These are phyloP conservation scores for Myotis brandtii DNA, from an alignment of 2,113 vertebrate genomes.

Conservation along the genomic window DNA sequence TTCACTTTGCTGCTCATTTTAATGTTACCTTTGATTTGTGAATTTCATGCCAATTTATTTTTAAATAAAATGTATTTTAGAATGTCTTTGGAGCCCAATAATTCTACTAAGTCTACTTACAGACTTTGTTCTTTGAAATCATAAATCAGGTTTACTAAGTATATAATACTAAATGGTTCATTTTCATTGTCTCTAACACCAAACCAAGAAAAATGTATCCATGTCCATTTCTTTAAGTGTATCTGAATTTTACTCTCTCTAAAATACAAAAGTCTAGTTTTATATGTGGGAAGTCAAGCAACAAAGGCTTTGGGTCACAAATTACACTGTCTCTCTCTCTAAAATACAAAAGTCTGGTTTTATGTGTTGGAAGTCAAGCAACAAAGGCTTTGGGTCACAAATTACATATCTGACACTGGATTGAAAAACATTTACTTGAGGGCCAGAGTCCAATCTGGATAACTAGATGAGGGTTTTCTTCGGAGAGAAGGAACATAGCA, in stretches of 20 bases:
- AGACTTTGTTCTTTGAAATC: slow-evolving; percentile 13
- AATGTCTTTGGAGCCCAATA: background rate
- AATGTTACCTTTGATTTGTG: background rate
- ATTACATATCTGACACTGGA: background rate
- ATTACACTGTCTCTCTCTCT: background rate
- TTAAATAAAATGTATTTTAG: background rate
- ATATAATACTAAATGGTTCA: slow-evolving; percentile 26
- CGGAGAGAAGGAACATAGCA: background rate
- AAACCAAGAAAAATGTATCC: slow-evolving; percentile 31
- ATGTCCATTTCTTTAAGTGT: background rate
- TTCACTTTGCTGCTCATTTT: background rate
- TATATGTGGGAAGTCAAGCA: no score
- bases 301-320: no score
- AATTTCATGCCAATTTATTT: slow-evolving; percentile 52
- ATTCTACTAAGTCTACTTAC: background rate
- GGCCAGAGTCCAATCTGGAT: background rate
- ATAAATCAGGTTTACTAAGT: slow-evolving; percentile 33
- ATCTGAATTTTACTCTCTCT: slow-evolving; percentile 53
- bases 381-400: background rate
- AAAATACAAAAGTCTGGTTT: background rate
- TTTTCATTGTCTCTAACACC: slow-evolving; percentile 25
- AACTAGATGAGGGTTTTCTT: background rate
- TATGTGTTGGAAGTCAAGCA: background rate
- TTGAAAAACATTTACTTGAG: background rate
- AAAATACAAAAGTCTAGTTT: no score